Conservation (phyloP, 2,888 invertebrate genomes). For the Nycteola revayana region DNA sequence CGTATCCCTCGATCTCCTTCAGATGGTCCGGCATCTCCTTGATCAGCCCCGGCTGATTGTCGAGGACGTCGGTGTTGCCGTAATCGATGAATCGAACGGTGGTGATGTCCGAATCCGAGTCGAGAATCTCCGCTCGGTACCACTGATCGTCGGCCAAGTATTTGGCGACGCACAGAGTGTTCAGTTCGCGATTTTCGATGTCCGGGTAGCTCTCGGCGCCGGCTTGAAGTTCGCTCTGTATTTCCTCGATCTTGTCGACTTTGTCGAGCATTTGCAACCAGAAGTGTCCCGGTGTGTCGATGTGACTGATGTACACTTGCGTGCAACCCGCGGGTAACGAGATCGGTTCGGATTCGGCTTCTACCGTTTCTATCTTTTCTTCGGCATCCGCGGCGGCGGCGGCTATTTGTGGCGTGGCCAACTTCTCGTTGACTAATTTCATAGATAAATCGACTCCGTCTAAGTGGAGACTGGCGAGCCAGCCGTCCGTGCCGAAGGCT, state of each 20-base stretch:
- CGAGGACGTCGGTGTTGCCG: slow-evolving; percentile 89
- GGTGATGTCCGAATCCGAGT: slow-evolving; percentile 88
- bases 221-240: slow-evolving; percentile 85
- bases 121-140: slow-evolving; percentile 95
- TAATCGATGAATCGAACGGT: slow-evolving; percentile 90
- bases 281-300: slow-evolving; percentile 89
- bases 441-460: slow-evolving; percentile 77
- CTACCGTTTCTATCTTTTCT: slow-evolving; percentile 41
- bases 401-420: slow-evolving; percentile 54
- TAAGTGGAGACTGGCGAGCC: slow-evolving; percentile 78
- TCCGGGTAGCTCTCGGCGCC: slow-evolving; percentile 75
- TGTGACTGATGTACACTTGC: slow-evolving; percentile 84
- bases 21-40: slow-evolving; percentile 84
- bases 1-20: slow-evolving; percentile 78
- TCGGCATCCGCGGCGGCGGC: slow-evolving; percentile 18
- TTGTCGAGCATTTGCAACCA: slow-evolving; percentile 86
- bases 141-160: slow-evolving; percentile 93
- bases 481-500: slow-evolving; percentile 75
- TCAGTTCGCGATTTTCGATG: slow-evolving; percentile 81
- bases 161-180: slow-evolving; percentile 87
- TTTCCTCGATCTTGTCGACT: slow-evolving; percentile 75
- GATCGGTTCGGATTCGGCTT: slow-evolving; percentile 46
- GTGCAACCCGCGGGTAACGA: slow-evolving; percentile 60
- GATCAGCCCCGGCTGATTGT: slow-evolving; percentile 82
- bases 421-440: slow-evolving; percentile 65